Conservation (phyloP, 2,888 invertebrate species). For the Protophormia terraenovae region DNA sequence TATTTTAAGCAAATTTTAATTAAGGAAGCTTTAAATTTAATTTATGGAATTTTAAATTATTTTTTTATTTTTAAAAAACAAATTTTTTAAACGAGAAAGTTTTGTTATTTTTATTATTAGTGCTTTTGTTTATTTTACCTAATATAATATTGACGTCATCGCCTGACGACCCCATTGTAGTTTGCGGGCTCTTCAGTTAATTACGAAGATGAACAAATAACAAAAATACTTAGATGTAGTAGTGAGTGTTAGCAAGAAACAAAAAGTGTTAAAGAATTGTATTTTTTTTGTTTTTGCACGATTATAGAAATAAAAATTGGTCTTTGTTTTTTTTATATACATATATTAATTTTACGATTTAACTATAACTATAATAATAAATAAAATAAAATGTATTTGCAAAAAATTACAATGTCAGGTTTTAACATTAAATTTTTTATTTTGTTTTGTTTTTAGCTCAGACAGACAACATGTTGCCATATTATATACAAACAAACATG, state of each 20-base stretch:
- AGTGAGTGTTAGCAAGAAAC: background rate
- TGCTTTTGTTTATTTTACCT: background rate
- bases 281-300: background rate
- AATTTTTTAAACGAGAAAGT: slow-evolving; percentile 19
- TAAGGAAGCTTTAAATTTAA: slow-evolving; percentile 10
- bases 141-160: slow-evolving; percentile 44
- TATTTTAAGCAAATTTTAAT: slow-evolving; percentile 27
- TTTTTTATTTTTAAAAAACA: background rate
- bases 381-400: background rate
- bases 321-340: slow-evolving; percentile 20
- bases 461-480: slow-evolving; percentile 40
- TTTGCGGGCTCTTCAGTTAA: slow-evolving; percentile 10
- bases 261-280: slow-evolving; percentile 32
- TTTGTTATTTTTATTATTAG: background rate
- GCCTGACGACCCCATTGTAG: slow-evolving; percentile 28
- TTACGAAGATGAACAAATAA: slow-evolving; percentile 23
- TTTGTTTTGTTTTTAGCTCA: background rate
- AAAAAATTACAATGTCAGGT: slow-evolving; percentile 16
- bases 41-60: slow-evolving; percentile 23
- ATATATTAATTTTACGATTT: slow-evolving; percentile 1
- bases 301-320: background rate
- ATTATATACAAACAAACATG: no score
- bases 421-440: no score
- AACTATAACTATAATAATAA: slow-evolving; percentile 15
- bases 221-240: background rate